A percentile compares a stretch with the other conserved stretches of the same genome.
Conservation (phyloP, 2,888 invertebrate genomes). For the Eupithecia vulgata region DNA sequence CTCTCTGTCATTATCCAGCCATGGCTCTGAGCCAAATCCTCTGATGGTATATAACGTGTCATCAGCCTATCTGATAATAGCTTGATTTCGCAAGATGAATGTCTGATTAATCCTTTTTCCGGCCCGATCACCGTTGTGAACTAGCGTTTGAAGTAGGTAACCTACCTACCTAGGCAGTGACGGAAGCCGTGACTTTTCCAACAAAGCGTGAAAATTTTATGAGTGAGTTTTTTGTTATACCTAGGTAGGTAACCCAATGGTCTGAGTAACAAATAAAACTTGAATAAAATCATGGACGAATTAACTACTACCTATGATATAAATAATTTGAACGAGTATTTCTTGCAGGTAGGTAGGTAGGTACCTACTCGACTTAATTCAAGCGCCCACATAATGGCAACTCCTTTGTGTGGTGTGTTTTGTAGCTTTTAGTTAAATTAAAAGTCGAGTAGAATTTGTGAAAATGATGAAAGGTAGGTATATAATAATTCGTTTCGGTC, state of each 20-base stretch:
- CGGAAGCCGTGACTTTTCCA: not conserved
- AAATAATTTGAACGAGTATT: not conserved
- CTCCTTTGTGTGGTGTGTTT: conserved; percentile 28
- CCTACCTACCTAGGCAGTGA: not conserved
- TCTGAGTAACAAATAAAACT: not conserved
- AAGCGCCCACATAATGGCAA: conserved; percentile 24
- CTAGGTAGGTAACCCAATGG: not conserved
- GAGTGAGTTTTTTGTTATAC: not conserved
- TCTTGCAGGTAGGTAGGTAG: conserved; percentile 8
- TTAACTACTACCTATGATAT: too few species aligned
- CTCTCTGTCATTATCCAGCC: conserved; percentile 64
- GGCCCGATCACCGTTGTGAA: not conserved
- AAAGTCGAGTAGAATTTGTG: conserved; percentile 20
- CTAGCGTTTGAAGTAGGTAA: not conserved
- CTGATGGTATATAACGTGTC: conserved; percentile 68
- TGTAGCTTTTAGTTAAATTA: conserved; percentile 19
- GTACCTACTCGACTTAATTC: conserved; percentile 30
- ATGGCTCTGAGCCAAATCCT: conserved; percentile 74
- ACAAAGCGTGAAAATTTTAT: not conserved
- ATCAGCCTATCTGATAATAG: conserved; percentile 60
- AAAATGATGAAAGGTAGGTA: not conserved
- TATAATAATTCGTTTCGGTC: too few species aligned
- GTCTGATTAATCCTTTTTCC: conserved; percentile 27
- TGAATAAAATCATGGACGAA: not conserved
- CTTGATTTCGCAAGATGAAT: conserved; percentile 56